Evolutionary conservation across 2,113 vertebrate species (phyloP).

Genomic region (Dromas ardeola): DNA sequence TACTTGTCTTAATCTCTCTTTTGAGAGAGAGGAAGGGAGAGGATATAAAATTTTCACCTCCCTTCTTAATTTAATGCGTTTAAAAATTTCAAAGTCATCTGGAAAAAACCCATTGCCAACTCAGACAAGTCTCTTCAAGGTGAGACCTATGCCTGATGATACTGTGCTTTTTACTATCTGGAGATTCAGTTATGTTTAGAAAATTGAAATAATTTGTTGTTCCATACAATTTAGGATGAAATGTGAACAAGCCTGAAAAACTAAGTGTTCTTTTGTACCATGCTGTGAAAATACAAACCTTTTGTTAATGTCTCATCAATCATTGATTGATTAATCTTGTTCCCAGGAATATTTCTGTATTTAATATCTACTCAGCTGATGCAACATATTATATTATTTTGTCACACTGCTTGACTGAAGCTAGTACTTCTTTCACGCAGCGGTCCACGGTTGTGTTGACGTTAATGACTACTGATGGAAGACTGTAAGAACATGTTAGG

Average conservation of each 20-base stretch:
- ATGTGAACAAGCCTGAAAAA: not conserved
- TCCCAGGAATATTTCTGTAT: not conserved
- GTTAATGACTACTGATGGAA: not conserved
- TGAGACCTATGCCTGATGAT: not conserved
- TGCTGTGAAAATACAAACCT: not conserved
- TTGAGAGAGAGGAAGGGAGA: not conserved
- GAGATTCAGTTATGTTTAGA: not conserved
- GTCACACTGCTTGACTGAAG: not conserved
- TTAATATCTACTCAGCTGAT: not conserved
- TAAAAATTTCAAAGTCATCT: not conserved
- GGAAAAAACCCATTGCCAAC: not conserved
- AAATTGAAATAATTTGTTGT: not conserved
- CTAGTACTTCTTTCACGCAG: not conserved
- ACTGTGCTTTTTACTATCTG: not conserved
- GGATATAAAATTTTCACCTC: not conserved
- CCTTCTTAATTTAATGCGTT: not conserved
- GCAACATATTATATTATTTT: not conserved
- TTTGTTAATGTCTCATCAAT: not conserved
- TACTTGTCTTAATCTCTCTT: not conserved
- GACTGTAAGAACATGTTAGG: not conserved
- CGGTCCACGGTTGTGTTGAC: not conserved
- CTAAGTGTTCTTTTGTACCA: rapidly evolving
- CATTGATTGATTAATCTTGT: not conserved
- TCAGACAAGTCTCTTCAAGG: not conserved
- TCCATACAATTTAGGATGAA: not conserved